These are phyloP conservation scores for Macrobrachium rosenbergii DNA, from an alignment of 1,140 invertebrate genomes.

Conservation along the genomic window DNA sequence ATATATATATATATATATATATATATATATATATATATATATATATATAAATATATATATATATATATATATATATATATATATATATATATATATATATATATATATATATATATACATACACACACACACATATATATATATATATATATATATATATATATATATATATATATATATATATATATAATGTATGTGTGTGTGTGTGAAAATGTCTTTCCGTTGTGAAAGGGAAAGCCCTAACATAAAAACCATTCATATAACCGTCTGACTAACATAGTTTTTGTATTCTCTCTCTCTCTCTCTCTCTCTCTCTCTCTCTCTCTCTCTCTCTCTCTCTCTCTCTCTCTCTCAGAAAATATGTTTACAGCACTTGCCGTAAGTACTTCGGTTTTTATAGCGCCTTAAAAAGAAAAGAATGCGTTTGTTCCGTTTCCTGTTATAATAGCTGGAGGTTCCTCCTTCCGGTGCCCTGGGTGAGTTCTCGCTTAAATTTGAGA, in stretches of 20 bases:
- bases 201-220: too few species aligned
- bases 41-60: constrained; percentile 30
- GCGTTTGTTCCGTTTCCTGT: too few species aligned
- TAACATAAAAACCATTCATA: background rate
- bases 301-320: constrained; percentile 18
- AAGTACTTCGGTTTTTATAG: too few species aligned
- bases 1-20: constrained; percentile 33
- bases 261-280: background rate
- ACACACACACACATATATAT: background rate
- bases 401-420: too few species aligned
- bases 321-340: background rate
- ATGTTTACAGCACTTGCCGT: too few species aligned
- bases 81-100: constrained; percentile 4
- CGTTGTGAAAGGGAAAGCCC: too few species aligned
- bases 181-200: background rate
- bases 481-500: too few species aligned
- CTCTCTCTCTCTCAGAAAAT: background rate
- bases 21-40: constrained; percentile 33
- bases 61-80: background rate
- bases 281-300: background rate
- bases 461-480: too few species aligned
- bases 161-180: constrained; percentile 5
- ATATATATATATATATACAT: background rate
- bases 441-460: too few species aligned
- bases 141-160: constrained; percentile 13